Percentiles rank a stretch among this genome's conserved stretches.
These are phyloP conservation scores for Meiosimyza platycephala DNA, from an alignment of 2,888 invertebrate species.

Conservation along the genomic window DNA sequence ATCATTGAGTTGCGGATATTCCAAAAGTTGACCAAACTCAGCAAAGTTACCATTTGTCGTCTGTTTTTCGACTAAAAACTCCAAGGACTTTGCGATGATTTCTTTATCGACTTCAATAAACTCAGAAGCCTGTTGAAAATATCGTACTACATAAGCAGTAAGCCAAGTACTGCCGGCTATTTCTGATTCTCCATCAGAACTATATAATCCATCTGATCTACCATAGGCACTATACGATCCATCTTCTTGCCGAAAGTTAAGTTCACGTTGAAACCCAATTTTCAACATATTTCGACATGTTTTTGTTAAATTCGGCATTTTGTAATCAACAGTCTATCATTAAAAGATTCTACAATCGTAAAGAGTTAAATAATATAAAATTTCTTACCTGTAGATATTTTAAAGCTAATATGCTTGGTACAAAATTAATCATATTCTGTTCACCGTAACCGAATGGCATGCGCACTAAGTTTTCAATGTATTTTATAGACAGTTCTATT, in stretches of 20 bases:
- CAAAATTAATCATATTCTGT: constrained; percentile 76
- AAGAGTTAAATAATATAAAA: no score
- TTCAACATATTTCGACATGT: constrained; percentile 67
- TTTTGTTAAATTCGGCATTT: constrained; percentile 73
- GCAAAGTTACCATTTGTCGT: constrained; percentile 79
- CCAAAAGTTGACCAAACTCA: constrained; percentile 76
- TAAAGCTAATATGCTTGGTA: constrained; percentile 74
- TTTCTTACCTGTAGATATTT: constrained; percentile 69
- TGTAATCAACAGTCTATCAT: constrained; percentile 71
- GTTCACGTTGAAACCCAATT: constrained; percentile 79
- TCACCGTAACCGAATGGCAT: constrained; percentile 78
- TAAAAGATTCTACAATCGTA: no score
- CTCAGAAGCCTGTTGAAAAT: constrained; percentile 76
- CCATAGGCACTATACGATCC: constrained; percentile 80
- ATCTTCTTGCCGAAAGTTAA: constrained; percentile 76
- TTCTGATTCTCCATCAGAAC: constrained; percentile 73
- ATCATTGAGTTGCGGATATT: constrained; percentile 72
- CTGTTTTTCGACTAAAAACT: constrained; percentile 79
- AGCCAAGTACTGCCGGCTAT: constrained; percentile 77
- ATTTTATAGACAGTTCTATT: constrained; percentile 60
- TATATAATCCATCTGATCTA: constrained; percentile 61
- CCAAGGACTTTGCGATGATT: constrained; percentile 74
- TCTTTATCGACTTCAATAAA: constrained; percentile 76
- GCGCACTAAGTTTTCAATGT: constrained; percentile 69
- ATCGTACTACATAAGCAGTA: constrained; percentile 82